Evolutionary conservation across 2,113 vertebrate genomes (phyloP).

Genomic region (Pygoscelis antarcticus): DNA sequence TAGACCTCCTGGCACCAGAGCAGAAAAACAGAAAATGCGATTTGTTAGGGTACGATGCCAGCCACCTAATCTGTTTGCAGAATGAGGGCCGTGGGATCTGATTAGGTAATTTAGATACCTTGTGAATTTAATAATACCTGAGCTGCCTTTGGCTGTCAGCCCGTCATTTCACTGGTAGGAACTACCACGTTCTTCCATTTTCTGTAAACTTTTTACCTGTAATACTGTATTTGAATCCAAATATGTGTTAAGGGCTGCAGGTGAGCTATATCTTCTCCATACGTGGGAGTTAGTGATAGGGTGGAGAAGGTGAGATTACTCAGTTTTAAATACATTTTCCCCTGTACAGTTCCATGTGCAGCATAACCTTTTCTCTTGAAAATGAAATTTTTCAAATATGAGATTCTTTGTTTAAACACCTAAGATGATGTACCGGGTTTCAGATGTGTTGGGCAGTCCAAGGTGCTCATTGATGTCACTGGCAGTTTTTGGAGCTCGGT

Average conservation of each 20-base stretch:
- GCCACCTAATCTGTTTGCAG: conserved; percentile 72
- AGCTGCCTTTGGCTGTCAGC: conserved; percentile 43
- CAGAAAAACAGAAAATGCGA: conserved; percentile 35
- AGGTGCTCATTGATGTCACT: neutral
- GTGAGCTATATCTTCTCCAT: neutral
- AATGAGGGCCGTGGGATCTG: conserved; percentile 33
- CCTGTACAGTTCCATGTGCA: neutral
- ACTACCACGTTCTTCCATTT: neutral
- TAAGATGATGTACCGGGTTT: neutral
- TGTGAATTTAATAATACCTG: conserved; percentile 26
- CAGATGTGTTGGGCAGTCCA: neutral
- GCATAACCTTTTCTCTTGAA: neutral
- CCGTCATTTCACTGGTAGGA: neutral
- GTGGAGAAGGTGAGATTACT: neutral
- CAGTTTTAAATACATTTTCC: neutral
- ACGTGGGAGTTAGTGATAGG: neutral
- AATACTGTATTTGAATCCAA: neutral
- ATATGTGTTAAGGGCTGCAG: neutral
- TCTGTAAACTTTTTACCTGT: neutral
- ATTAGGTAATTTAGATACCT: conserved; percentile 64
- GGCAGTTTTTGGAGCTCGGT: neutral
- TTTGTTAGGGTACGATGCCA: conserved; percentile 74
- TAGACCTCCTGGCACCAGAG: conserved; percentile 81
- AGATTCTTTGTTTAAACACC: neutral
- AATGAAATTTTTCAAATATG: fast-evolving